These are phyloP conservation scores for Mobula hypostoma DNA, from an alignment of 2,113 vertebrate species.

Conservation along the genomic window DNA sequence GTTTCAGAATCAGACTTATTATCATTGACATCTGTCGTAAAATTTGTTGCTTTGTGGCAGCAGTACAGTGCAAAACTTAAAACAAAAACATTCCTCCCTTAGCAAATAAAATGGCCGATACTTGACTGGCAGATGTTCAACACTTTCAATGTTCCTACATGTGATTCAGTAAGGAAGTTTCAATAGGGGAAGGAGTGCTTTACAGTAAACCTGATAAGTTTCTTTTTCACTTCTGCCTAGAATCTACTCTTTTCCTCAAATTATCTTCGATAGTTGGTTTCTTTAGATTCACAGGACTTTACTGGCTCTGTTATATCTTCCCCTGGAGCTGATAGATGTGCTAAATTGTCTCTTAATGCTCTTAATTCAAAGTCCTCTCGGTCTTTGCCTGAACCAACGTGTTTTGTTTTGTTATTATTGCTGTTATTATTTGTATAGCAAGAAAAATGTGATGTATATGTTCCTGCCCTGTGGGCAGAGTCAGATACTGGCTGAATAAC, in stretches of 20 bases:
- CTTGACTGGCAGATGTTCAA: not conserved
- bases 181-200: not conserved
- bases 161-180: not conserved
- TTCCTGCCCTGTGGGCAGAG: not conserved
- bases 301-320: slow-evolving; percentile 20
- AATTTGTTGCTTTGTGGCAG: too few relatives aligned
- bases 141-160: not conserved
- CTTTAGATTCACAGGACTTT: not conserved
- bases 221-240: not conserved
- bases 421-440: slow-evolving; percentile 30
- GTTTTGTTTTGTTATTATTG: not conserved
- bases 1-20: too few relatives aligned
- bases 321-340: slow-evolving; percentile 22
- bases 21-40: too few relatives aligned
- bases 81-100: too few relatives aligned
- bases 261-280: not conserved
- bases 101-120: too few relatives aligned
- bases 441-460: not conserved
- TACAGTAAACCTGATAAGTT: not conserved
- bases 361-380: slow-evolving; percentile 7
- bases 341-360: slow-evolving; percentile 25
- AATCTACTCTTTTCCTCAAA: slow-evolving; percentile 6
- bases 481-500: not conserved
- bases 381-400: not conserved
- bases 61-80: too few relatives aligned